Conservation (phyloP, 2,888 invertebrate species). For the Bimastos eiseni region DNA sequence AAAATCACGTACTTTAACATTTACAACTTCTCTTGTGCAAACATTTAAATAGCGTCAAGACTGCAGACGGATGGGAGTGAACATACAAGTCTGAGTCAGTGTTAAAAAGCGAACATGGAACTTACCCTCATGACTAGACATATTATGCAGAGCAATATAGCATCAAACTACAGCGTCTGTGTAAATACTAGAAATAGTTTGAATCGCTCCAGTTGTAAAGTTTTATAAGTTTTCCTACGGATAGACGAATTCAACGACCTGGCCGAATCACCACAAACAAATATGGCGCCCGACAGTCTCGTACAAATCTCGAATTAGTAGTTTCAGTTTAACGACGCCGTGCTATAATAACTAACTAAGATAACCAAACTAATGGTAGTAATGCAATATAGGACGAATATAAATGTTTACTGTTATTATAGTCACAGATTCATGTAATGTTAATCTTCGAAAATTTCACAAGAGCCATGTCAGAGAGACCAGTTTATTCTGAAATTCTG, state of each 20-base stretch:
- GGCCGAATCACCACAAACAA: constrained; percentile 3
- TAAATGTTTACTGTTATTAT: too few species aligned
- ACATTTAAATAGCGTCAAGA: background rate
- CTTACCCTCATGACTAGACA: constrained; percentile 23
- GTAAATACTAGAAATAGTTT: background rate
- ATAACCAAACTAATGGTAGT: too few species aligned
- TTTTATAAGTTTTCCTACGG: background rate
- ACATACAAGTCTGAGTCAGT: background rate
- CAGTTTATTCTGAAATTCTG: too few species aligned
- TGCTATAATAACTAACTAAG: too few species aligned
- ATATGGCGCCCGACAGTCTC: constrained; percentile 19
- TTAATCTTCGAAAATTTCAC: too few species aligned
- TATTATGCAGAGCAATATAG: background rate
- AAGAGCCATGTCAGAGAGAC: too few species aligned
- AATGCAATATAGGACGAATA: too few species aligned
- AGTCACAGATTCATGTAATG: too few species aligned
- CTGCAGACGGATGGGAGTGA: background rate
- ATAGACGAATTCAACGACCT: too few species aligned
- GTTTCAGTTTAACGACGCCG: too few species aligned
- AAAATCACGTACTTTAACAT: background rate
- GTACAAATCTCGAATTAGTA: background rate
- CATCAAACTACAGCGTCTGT: background rate
- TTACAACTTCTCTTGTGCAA: background rate
- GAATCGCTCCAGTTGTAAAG: background rate
- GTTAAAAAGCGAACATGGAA: background rate